Percentiles rank a stretch among this genome's conserved stretches.
Conservation (phyloP, 2,113 vertebrate species). For the Ptychochromis oligacanthus region DNA sequence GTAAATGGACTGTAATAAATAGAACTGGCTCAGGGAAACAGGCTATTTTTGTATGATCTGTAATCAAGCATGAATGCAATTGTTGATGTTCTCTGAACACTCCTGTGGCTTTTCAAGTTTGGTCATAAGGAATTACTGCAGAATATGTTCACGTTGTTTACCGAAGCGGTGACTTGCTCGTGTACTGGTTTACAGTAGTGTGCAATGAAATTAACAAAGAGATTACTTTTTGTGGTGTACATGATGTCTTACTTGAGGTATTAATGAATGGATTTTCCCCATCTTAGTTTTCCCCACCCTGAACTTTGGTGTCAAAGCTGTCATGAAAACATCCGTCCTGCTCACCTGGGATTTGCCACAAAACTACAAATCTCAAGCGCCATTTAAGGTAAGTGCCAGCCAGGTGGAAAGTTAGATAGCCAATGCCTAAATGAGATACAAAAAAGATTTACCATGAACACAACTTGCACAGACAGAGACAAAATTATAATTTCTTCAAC, state of each 20-base stretch:
- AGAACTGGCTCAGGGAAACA: conserved; percentile 31
- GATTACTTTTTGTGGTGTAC: conserved; percentile 24
- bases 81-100: conserved; percentile 31
- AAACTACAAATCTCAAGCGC: conserved; percentile 92
- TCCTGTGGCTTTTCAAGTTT: conserved; percentile 41
- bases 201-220: conserved; percentile 56
- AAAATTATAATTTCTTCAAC: no score
- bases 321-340: conserved; percentile 96
- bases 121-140: conserved; percentile 17
- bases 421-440: neutral
- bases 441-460: neutral
- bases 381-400: conserved; percentile 90
- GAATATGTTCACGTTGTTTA: conserved; percentile 34
- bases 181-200: conserved; percentile 3
- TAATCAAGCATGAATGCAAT: conserved; percentile 51
- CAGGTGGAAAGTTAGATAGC: neutral
- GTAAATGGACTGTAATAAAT: conserved; percentile 12
- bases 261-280: conserved; percentile 33
- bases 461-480: neutral
- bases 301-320: conserved; percentile 95
- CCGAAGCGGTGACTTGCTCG: neutral
- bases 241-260: conserved; percentile 28
- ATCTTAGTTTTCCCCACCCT: conserved; percentile 89
- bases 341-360: conserved; percentile 98
- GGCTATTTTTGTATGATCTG: conserved; percentile 47